Conservation (phyloP, 2,113 vertebrate species). For the Upupa epops region DNA sequence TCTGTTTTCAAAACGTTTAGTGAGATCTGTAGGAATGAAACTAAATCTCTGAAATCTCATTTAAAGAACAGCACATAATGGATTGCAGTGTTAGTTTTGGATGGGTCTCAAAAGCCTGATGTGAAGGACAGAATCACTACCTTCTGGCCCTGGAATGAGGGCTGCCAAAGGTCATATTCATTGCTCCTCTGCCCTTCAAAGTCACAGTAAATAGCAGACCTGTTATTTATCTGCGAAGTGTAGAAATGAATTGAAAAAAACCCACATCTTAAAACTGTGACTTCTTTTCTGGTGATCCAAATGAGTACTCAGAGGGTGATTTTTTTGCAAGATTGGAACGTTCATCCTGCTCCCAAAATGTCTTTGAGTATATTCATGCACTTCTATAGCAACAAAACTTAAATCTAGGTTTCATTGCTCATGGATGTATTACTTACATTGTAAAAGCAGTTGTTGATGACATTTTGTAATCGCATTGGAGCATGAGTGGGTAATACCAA, state of each 20-base stretch:
- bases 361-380: not conserved
- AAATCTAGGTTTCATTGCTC: not conserved
- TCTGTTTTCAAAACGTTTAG: slow-evolving; percentile 2
- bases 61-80: not conserved
- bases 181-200: not conserved
- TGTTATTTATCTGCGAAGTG: not conserved
- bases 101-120: not conserved
- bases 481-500: not conserved
- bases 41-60: not conserved
- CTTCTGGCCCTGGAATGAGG: not conserved
- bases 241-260: not conserved
- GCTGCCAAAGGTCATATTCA: not conserved
- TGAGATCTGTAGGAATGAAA: not conserved
- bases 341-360: not conserved
- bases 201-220: not conserved
- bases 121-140: not conserved
- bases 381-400: not conserved
- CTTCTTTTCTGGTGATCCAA: not conserved
- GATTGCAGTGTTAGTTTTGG: not conserved
- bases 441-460: not conserved
- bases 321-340: not conserved
- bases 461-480: not conserved
- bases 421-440: not conserved
- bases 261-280: not conserved
- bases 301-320: not conserved